These are phyloP conservation scores for Ammodytes marinus DNA, from an alignment of 2,113 vertebrate species.

Conservation along the genomic window DNA sequence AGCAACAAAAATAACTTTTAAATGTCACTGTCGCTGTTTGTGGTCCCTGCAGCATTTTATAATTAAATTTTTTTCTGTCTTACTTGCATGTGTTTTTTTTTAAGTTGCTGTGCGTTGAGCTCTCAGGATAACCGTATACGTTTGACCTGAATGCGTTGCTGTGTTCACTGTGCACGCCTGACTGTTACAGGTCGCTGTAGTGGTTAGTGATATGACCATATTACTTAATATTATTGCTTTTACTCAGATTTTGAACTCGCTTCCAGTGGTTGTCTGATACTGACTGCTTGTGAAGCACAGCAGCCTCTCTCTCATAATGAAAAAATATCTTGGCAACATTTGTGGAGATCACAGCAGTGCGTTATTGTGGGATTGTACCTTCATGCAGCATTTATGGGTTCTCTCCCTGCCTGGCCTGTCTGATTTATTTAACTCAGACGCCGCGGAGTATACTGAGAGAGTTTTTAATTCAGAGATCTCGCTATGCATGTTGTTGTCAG, in stretches of 20 bases:
- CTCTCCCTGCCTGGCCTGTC: constrained; percentile 16
- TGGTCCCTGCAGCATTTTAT: too few species aligned
- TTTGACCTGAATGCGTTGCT: neutral
- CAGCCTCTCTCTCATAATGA: constrained; percentile 35
- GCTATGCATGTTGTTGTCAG: neutral
- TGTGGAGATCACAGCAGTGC: constrained; percentile 39
- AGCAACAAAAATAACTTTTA: too few species aligned
- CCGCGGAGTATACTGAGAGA: neutral
- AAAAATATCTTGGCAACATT: constrained; percentile 19
- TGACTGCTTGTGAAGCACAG: neutral
- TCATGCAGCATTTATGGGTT: constrained; percentile 61
- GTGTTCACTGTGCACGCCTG: too few species aligned
- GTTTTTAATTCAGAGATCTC: neutral
- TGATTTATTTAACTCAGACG: constrained; percentile 22
- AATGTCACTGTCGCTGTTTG: too few species aligned
- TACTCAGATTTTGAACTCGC: neutral
- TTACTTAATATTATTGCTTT: neutral
- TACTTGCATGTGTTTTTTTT: too few species aligned
- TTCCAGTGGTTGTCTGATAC: constrained; percentile 4
- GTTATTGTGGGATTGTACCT: constrained; percentile 41
- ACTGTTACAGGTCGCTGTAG: neutral
- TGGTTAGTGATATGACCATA: neutral
- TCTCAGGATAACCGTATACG: too few species aligned
- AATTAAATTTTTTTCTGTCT: too few species aligned
- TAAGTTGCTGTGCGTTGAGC: too few species aligned